Base-by-base conservation (phyloP, 2,888 invertebrate genomes). In the Anorthoa munda region DNA sequence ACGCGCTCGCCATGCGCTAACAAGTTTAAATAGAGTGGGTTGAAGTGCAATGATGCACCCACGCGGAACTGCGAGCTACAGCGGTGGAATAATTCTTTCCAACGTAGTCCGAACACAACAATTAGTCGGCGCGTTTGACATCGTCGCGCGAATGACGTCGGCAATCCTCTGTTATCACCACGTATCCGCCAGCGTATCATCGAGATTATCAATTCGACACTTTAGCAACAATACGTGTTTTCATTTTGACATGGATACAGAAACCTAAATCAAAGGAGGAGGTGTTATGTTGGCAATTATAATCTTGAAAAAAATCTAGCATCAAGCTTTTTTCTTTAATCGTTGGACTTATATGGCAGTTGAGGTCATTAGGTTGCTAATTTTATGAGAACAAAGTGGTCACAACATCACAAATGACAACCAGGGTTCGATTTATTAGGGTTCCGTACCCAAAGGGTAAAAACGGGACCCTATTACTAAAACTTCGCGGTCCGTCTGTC, bases 1-100 rank as follows among this genome's bases (percentile, higher is more conserved):
- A 75, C 58, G 31, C 50, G 61, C 48, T 68, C 48, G 7, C 53
- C 31, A 67, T 56, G 21, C n/a, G 58, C 60, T 70, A 50, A 71
- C 73, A 72, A 75, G 58, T 68, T 45, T 53, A 61, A 70, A 75
- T 71, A 66, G 39, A 71, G 78, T 78, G 70, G 71, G 77, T 74
- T 82, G 76, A 85, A 81, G 84, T 88, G 91, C 91, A 92, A 77
- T 88, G 87, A 87, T 87, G 90, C 90, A 87, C 92, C 92, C 91
- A 92, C 92, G 90, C 91, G 92, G 90, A 82, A 84, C 77, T 78
- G 65, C 60, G 72, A 88, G 86, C 87, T 86, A 86, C 88, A 86
- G 84, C 88, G 87, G 81, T 86, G 84, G 83, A 87, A 88, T 89
- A 89, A 89, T 86, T 85, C 82, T 84, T 85, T 87, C 81, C 75